Evolutionary conservation across 2,113 vertebrate species (phyloP), one percentile per base, ranked within the genome.

Genomic region (Azemiops feae): DNA sequence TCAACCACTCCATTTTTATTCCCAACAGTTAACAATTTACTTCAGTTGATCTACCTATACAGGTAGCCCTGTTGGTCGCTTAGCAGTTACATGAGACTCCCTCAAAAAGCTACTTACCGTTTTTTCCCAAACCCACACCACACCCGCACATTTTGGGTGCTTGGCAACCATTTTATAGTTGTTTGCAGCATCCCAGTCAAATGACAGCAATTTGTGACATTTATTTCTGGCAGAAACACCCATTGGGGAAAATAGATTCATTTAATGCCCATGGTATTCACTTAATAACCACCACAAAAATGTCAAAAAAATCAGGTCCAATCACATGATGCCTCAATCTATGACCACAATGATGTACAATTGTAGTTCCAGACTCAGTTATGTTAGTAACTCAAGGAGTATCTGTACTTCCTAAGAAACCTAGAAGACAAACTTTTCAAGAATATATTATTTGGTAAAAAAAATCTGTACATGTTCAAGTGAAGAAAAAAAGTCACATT

Each of bases 401-500:
- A 69, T 12, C 20, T 39, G 9, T 43, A 27, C 5, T 53, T 18
- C 14, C 27, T 87, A 50, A 52, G 45, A 30, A 50, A n/a, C 16
- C 30, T 88, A 30, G 27, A 53, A 87, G 25, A 52, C 85, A 87
- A 87, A 50, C 45, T 81, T 81, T 81, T 23, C 74, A 20, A 81
- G 20, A 81, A 81, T 22, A 81, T 1, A 43, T 81, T 43, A 43
- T 81, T 81, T 43, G 34, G 7, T 81, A 43, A 81, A 81, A 81
- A 81, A 81, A 43, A 43, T 43, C 18, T 43, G 9, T 9, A 22
- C 18, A 9, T 81, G 34, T 81, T 81, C 74, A 81, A 39, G 3
- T 81, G 16, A 81, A 81, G 18, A 20, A 93, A 53, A 91, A 96
- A 94, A 96, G 90, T 39, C 3, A 30, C 92, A n/a, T 89, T 30